phyloP scores from a whole-genome alignment of 2,888 invertebrate species.

The Itoplectis maculator region DNA sequence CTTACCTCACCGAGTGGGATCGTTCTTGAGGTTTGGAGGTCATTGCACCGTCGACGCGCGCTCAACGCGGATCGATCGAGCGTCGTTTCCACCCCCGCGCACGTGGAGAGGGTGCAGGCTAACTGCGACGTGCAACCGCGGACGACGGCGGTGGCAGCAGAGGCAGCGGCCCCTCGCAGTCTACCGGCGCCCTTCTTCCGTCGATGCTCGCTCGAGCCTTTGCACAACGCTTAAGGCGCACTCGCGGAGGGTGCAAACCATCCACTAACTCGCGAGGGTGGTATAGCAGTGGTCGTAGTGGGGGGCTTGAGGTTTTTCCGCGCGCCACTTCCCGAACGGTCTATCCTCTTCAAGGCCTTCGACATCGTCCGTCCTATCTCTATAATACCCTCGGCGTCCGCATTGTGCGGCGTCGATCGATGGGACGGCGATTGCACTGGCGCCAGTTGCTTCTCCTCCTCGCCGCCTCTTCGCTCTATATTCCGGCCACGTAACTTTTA shows the following conservation, averaged over 20 bases:
- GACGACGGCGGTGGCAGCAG: too few relatives aligned
- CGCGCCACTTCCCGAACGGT: constrained; percentile 61
- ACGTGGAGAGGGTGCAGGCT: too few relatives aligned
- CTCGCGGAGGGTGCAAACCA: too few relatives aligned
- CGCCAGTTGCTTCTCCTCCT: constrained; percentile 33
- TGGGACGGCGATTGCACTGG: constrained; percentile 46
- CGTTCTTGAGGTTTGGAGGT: constrained; percentile 81
- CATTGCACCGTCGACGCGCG: constrained; percentile 78
- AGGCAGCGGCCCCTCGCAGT: constrained; percentile 54
- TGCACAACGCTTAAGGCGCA: constrained; percentile 31
- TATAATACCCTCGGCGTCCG: constrained; percentile 11
- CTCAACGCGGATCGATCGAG: constrained; percentile 74
- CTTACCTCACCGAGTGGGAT: constrained; percentile 80
- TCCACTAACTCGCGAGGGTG: too few relatives aligned
- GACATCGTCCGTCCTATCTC: constrained; percentile 15
- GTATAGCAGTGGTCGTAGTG: too few relatives aligned
- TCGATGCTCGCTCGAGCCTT: constrained; percentile 51
- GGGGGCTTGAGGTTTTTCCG: constrained; percentile 35
- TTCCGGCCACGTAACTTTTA: too few relatives aligned
- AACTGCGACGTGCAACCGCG: too few relatives aligned
- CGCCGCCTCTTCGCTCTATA: neutral
- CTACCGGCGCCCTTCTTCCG: constrained; percentile 39
- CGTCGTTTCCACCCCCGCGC: constrained; percentile 63
- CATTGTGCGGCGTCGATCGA: constrained; percentile 62
- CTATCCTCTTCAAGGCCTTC: constrained; percentile 72